phyloP scores from a whole-genome alignment of 2,888 invertebrate species.

The Linyphia triangularis region DNA sequence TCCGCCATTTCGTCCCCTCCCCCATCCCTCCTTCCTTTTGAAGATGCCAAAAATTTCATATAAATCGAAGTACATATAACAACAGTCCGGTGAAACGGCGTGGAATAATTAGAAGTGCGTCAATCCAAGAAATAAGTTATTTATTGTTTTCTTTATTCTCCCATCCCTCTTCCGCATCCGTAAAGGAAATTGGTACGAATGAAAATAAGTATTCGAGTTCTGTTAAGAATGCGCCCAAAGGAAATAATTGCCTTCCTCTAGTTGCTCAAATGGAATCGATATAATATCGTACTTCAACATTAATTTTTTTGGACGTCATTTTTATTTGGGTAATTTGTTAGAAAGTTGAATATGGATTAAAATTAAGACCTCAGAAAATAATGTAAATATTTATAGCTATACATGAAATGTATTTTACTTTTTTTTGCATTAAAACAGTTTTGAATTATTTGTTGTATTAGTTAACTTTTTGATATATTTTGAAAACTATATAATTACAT shows the following conservation, averaged over 20 bases:
- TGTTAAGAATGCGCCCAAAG: conserved; percentile 4
- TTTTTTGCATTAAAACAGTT: too few relatives aligned
- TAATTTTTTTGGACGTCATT: background rate
- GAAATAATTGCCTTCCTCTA: conserved; percentile 39
- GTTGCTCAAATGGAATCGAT: conserved; percentile 15
- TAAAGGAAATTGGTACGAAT: conserved; percentile 52
- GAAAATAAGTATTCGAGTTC: conserved; percentile 40
- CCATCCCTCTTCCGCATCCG: background rate
- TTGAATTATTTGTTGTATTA: too few relatives aligned
- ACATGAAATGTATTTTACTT: too few relatives aligned
- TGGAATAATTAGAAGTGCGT: conserved; percentile 69
- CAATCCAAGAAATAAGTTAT: conserved; percentile 46
- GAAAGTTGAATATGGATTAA: background rate
- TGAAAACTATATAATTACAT: too few relatives aligned
- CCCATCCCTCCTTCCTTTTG: conserved; percentile 4
- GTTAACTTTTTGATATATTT: too few relatives aligned
- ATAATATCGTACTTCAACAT: background rate
- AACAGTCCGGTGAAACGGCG: conserved; percentile 48
- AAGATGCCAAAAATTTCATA: conserved; percentile 57
- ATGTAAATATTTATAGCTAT: too few relatives aligned
- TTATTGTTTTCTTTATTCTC: conserved; percentile 30
- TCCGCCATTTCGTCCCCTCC: background rate
- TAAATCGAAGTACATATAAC: conserved; percentile 57
- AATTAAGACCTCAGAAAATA: too few relatives aligned
- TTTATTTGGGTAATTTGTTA: background rate